These are phyloP conservation scores for Melanaphis sacchari DNA, from an alignment of 1,140 invertebrate genomes.

Conservation along the genomic window DNA sequence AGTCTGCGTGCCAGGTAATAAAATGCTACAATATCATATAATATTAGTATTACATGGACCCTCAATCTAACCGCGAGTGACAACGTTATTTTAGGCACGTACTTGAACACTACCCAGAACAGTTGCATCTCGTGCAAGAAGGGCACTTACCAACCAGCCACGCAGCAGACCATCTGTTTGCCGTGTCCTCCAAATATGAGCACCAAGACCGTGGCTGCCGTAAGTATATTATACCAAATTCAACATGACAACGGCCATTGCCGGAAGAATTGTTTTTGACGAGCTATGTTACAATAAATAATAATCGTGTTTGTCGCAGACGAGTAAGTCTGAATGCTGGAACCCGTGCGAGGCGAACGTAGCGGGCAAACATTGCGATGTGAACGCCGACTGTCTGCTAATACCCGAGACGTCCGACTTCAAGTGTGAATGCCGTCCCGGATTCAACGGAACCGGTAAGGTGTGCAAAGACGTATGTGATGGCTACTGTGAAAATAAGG, in stretches of 20 bases:
- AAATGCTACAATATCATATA: background rate
- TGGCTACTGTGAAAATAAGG: slow-evolving; percentile 90
- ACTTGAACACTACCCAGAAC: slow-evolving; percentile 83
- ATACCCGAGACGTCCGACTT: slow-evolving; percentile 86
- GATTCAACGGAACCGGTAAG: slow-evolving; percentile 88
- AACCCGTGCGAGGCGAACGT: slow-evolving; percentile 90
- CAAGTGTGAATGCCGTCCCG: slow-evolving; percentile 92
- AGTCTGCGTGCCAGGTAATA: slow-evolving; percentile 76
- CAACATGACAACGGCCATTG: background rate
- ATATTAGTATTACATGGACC: background rate
- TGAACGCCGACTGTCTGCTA: slow-evolving; percentile 87
- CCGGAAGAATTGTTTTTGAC: background rate
- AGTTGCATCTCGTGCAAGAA: slow-evolving; percentile 88
- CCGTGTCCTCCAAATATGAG: slow-evolving; percentile 92
- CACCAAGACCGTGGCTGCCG: slow-evolving; percentile 80
- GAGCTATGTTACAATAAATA: background rate
- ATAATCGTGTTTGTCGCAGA: slow-evolving; percentile 66
- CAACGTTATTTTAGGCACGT: slow-evolving; percentile 70
- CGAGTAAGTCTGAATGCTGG: slow-evolving; percentile 82
- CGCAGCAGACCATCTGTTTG: slow-evolving; percentile 87
- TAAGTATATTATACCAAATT: slow-evolving; percentile 65
- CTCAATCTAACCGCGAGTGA: background rate
- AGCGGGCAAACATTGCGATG: slow-evolving; percentile 83
- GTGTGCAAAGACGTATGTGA: slow-evolving; percentile 85
- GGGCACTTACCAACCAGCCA: slow-evolving; percentile 90